A percentile compares a stretch with the other conserved stretches of the same genome.
These are phyloP conservation scores for Ryuthela nishihirai DNA, from an alignment of 2,888 invertebrate genomes.

Conservation along the genomic window DNA sequence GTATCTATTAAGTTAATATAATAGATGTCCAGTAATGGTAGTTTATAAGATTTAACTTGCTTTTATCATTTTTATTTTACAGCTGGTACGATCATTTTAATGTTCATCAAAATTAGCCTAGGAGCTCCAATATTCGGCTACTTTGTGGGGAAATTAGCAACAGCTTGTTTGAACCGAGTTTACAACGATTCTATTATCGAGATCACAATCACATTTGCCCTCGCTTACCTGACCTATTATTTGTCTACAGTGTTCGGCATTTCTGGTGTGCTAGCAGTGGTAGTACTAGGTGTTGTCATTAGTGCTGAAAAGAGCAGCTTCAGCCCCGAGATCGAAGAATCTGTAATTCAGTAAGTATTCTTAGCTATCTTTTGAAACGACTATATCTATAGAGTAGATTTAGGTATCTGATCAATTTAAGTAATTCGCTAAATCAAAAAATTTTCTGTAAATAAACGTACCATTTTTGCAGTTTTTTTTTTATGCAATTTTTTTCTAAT, in stretches of 20 bases:
- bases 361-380: too few relatives aligned
- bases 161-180: constrained; percentile 49
- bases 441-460: too few relatives aligned
- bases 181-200: constrained; percentile 53
- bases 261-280: constrained; percentile 54
- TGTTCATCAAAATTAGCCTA: constrained; percentile 46
- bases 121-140: constrained; percentile 52
- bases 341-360: constrained; percentile 49
- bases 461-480: too few relatives aligned
- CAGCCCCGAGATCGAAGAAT: constrained; percentile 53
- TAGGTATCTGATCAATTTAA: too few relatives aligned
- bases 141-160: constrained; percentile 49
- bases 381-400: too few relatives aligned
- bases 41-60: not conserved
- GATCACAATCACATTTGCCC: constrained; percentile 52
- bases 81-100: constrained; percentile 28
- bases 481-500: too few relatives aligned
- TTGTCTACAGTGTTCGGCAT: constrained; percentile 43
- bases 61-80: not conserved
- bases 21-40: too few relatives aligned
- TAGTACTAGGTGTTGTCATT: constrained; percentile 52
- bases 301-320: constrained; percentile 51
- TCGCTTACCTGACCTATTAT: constrained; percentile 53
- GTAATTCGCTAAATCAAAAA: too few relatives aligned
- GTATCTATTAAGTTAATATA: too few relatives aligned